These are phyloP conservation scores for Steinernema hermaphroditum DNA, from an alignment of 2,888 invertebrate genomes.

Conservation along the genomic window DNA sequence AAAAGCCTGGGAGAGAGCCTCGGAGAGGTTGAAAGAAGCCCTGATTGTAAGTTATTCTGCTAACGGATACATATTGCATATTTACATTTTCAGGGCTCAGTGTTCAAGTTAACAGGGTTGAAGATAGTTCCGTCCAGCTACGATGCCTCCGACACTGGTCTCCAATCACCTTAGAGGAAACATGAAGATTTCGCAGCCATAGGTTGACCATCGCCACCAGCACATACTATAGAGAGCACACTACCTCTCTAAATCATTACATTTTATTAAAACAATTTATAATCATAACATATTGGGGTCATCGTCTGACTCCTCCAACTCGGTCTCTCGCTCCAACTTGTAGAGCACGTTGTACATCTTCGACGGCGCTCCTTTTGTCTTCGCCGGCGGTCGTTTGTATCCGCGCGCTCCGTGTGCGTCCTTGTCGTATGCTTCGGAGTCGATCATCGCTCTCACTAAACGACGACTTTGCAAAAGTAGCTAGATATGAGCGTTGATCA, in stretches of 20 bases:
- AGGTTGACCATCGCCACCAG: not conserved
- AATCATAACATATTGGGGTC: not conserved
- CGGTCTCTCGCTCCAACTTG: slow-evolving; percentile 48
- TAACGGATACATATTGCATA: too few relatives aligned
- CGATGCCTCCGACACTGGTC: not conserved
- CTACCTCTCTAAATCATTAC: not conserved
- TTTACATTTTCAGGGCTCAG: too few relatives aligned
- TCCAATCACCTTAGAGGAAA: not conserved
- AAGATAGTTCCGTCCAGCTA: not conserved
- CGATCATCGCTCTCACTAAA: slow-evolving; percentile 61
- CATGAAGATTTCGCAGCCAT: not conserved
- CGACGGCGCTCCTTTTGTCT: slow-evolving; percentile 32
- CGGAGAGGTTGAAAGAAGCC: too few relatives aligned
- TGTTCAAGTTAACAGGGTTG: too few relatives aligned
- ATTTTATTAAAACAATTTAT: not conserved
- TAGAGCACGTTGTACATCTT: slow-evolving; percentile 56
- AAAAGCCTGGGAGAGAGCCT: too few relatives aligned
- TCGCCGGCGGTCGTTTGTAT: slow-evolving; percentile 46
- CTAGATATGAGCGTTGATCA: slow-evolving; percentile 7
- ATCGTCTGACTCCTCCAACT: not conserved
- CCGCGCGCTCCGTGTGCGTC: slow-evolving; percentile 60
- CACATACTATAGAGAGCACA: not conserved
- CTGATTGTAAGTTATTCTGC: too few relatives aligned
- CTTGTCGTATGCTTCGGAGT: slow-evolving; percentile 44
- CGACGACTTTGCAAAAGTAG: not conserved